Evolutionary conservation across 2,888 invertebrate species (phyloP).

Genomic region (Limenitis camilla): DNA sequence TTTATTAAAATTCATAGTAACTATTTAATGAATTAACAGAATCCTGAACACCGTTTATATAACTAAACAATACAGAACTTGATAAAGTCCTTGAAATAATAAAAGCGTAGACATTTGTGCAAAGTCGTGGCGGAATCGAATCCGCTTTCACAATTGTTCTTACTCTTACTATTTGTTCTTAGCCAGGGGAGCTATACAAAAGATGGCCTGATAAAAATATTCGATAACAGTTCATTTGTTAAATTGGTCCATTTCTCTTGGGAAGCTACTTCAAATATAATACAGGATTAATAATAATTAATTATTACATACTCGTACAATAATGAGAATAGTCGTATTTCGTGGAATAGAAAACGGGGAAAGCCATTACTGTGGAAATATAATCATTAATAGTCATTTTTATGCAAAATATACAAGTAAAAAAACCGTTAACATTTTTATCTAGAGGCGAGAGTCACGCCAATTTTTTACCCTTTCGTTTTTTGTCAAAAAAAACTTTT

Average conservation of each 20-base stretch:
- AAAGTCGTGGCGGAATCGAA: conserved; percentile 42
- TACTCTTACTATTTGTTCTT: conserved; percentile 31
- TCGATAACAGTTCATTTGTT: conserved; percentile 31
- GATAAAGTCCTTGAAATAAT: conserved; percentile 59
- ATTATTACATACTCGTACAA: too few relatives aligned
- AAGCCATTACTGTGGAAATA: background rate
- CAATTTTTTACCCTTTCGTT: conserved; percentile 40
- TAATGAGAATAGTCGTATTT: too few relatives aligned
- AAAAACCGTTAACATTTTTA: conserved; percentile 20
- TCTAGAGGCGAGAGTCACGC: conserved; percentile 14
- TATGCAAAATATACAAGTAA: background rate
- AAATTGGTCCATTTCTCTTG: conserved; percentile 27
- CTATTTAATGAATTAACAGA: too few relatives aligned
- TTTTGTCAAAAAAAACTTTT: conserved; percentile 35
- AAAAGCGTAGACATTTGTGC: conserved; percentile 55
- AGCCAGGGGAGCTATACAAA: conserved; percentile 38
- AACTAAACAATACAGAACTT: conserved; percentile 53
- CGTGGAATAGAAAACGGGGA: too few relatives aligned
- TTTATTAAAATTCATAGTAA: too few relatives aligned
- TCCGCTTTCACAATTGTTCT: conserved; percentile 53
- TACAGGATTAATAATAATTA: conserved; percentile 2
- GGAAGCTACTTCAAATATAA: conserved; percentile 11
- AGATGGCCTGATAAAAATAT: conserved; percentile 57
- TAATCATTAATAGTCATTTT: background rate
- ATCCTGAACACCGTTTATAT: conserved; percentile 38